Conservation (phyloP, 2,888 invertebrate genomes). For the Leucophenga montana region DNA sequence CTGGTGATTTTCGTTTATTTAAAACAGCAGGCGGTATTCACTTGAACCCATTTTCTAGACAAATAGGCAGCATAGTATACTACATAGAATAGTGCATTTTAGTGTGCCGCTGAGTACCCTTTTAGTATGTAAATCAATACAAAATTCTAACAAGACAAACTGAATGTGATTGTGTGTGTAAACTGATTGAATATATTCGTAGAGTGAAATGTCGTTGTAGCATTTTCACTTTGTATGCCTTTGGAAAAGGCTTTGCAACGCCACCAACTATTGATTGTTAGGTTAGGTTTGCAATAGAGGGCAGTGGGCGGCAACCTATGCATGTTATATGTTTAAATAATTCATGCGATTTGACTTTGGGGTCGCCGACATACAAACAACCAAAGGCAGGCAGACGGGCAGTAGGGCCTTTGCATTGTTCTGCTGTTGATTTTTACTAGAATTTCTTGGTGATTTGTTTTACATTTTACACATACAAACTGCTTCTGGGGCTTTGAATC, state of each 20-base stretch:
- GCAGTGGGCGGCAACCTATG: neutral
- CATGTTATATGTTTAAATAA: constrained; percentile 11
- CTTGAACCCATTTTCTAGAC: too few species aligned
- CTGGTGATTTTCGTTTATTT: too few species aligned
- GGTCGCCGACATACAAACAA: constrained; percentile 5
- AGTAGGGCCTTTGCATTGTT: constrained; percentile 12
- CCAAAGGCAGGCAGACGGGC: neutral
- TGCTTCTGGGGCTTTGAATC: constrained; percentile 1
- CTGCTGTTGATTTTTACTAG: neutral
- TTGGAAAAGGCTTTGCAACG: neutral
- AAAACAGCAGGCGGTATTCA: too few species aligned
- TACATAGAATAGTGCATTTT: neutral
- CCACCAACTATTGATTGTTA: too few species aligned
- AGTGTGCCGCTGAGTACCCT: neutral
- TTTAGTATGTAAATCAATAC: constrained; percentile 12
- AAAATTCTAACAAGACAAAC: neutral
- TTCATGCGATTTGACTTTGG: constrained; percentile 29
- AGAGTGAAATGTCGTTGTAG: constrained; percentile 39
- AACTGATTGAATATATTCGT: constrained; percentile 9
- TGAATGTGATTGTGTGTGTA: constrained; percentile 22
- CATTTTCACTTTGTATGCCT: constrained; percentile 20
- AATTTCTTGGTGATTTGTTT: constrained; percentile 2
- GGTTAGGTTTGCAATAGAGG: neutral
- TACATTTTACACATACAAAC: neutral
- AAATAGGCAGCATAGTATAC: too few species aligned